Evolutionary conservation across 2,888 invertebrate species (phyloP).

Genomic region (Ichneumon xanthorius): DNA sequence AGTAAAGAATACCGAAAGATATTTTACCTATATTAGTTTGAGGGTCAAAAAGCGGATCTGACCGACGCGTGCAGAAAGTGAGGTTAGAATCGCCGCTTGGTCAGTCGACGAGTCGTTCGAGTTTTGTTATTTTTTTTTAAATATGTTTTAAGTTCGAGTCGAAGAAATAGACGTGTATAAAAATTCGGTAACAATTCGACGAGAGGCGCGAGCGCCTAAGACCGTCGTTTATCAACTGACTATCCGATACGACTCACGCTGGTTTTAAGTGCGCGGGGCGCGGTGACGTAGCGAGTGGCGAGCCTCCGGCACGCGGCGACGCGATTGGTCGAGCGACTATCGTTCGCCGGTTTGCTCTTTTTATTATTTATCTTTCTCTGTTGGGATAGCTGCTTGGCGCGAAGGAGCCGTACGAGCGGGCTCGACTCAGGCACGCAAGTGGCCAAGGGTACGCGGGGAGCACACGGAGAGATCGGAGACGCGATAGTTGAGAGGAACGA

Average conservation of each 20-base stretch:
- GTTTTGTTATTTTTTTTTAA: not conserved
- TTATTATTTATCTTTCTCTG: slow-evolving; percentile 38
- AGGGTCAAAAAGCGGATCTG: not conserved
- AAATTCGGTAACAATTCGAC: slow-evolving; percentile 8
- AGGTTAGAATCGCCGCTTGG: not conserved
- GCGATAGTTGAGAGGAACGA: not conserved
- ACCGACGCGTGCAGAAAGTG: not conserved
- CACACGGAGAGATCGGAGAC: slow-evolving; percentile 14
- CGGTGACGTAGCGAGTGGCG: slow-evolving; percentile 60
- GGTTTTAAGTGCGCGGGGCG: slow-evolving; percentile 53
- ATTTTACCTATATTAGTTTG: not conserved
- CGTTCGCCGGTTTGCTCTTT: slow-evolving; percentile 25
- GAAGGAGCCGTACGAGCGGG: not conserved
- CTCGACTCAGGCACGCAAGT: not conserved
- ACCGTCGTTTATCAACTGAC: slow-evolving; percentile 45
- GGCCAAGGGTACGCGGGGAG: not conserved
- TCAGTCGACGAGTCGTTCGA: not conserved
- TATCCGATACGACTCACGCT: slow-evolving; percentile 43
- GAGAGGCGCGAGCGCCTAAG: slow-evolving; percentile 28
- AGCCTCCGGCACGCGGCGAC: slow-evolving; percentile 51
- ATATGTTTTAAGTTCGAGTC: not conserved
- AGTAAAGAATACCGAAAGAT: not conserved
- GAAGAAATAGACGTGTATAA: not conserved
- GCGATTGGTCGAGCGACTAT: slow-evolving; percentile 52
- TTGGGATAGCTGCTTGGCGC: not conserved